Conservation (phyloP, 2,113 vertebrate species). For the Cygnus atratus region DNA sequence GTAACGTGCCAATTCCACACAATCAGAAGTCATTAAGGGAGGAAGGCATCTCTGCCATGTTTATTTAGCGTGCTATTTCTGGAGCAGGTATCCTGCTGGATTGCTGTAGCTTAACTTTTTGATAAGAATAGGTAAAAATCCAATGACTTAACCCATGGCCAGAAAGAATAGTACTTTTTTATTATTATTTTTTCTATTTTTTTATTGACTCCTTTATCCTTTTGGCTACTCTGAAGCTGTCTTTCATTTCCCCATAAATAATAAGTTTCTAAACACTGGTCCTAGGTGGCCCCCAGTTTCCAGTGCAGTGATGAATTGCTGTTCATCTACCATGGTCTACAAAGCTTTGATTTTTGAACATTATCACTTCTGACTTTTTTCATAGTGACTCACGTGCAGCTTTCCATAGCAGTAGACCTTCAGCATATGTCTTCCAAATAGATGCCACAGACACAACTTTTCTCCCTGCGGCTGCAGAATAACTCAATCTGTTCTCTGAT, state of each 20-base stretch:
- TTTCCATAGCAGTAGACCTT: not conserved
- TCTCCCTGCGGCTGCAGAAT: not conserved
- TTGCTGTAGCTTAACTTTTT: not conserved
- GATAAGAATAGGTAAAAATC: not conserved
- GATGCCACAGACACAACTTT: not conserved
- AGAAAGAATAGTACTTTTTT: not conserved
- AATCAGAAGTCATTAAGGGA: not conserved
- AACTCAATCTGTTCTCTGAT: constrained; percentile 4
- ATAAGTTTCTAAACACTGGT: not conserved
- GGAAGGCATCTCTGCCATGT: not conserved
- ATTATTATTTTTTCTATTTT: not conserved
- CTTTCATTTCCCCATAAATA: not conserved
- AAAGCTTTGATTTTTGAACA: not conserved
- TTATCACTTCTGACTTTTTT: not conserved
- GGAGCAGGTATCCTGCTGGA: not conserved
- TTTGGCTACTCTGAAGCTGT: not conserved
- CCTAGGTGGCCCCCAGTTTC: not conserved
- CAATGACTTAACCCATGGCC: not conserved
- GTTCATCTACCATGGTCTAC: not conserved
- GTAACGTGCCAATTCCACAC: not conserved
- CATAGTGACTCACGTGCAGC: not conserved
- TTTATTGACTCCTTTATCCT: not conserved
- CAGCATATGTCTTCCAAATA: not conserved
- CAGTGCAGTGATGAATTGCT: not conserved
- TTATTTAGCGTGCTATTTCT: not conserved